These are phyloP conservation scores for Phyllostomus hastatus DNA, from an alignment of 2,113 vertebrate genomes.

Conservation along the genomic window DNA sequence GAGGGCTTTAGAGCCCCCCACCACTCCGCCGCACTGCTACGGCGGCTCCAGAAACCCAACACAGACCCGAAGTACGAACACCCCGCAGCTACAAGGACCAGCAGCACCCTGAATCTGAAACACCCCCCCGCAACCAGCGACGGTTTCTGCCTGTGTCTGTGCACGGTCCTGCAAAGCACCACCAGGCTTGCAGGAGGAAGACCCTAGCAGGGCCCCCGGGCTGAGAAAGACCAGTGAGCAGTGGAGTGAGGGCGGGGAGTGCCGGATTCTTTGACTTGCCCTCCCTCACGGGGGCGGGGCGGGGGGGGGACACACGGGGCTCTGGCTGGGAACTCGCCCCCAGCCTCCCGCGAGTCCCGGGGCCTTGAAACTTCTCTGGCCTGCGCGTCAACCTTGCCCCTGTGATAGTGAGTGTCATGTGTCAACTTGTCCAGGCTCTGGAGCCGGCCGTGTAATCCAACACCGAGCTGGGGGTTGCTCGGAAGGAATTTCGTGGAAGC, in stretches of 20 bases:
- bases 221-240: neutral
- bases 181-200: rapidly evolving
- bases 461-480: neutral
- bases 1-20: rapidly evolving
- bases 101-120: neutral
- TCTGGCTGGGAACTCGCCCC: neutral
- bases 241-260: neutral
- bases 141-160: neutral
- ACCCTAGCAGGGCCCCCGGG: rapidly evolving
- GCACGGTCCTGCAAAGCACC: no score
- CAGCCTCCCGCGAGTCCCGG: neutral
- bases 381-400: neutral
- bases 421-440: neutral
- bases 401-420: neutral
- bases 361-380: neutral
- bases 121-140: neutral
- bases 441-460: neutral
- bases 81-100: neutral
- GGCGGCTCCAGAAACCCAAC: neutral
- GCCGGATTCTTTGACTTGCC: rapidly evolving
- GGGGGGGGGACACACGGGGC: no score
- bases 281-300: rapidly evolving
- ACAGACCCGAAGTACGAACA: neutral
- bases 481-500: neutral
- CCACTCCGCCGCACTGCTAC: rapidly evolving